A percentile compares a stretch with the other conserved stretches of the same genome.
Evolutionary conservation across 2,797 vertebrate species (phyloP).

Genomic region (Cuculus canorus): DNA sequence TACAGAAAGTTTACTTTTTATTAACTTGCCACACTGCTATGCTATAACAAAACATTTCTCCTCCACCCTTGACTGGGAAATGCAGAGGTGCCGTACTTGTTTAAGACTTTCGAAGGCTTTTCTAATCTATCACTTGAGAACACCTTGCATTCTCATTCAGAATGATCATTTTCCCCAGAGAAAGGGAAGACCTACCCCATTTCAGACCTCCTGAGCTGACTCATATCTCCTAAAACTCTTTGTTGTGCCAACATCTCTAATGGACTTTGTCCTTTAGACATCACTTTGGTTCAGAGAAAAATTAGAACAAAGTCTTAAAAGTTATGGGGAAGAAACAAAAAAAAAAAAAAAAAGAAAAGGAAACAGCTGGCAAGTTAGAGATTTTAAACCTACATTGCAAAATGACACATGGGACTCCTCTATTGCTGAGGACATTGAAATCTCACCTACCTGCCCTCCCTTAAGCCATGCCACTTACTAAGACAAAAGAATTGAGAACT

Average conservation of each 20-base stretch:
- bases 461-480: background rate
- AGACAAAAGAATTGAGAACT: background rate
- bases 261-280: background rate
- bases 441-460: background rate
- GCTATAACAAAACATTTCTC: background rate
- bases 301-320: background rate
- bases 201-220: background rate
- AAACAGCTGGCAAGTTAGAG: constrained; percentile 22
- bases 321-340: background rate
- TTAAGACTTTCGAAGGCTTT: background rate
- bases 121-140: background rate
- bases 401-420: background rate
- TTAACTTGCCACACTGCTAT: background rate
- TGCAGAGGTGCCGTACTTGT: background rate
- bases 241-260: constrained; percentile 3
- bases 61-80: background rate
- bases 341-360: background rate
- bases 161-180: background rate
- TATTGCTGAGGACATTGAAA: background rate
- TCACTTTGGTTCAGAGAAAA: background rate
- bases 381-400: constrained; percentile 9
- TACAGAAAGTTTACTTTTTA: background rate
- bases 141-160: background rate
- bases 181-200: background rate
- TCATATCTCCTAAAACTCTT: background rate